A percentile compares a stretch with the other conserved stretches of the same genome.
phyloP scores from a whole-genome alignment of 2,888 invertebrate species.

The Pterostichus madidus region DNA sequence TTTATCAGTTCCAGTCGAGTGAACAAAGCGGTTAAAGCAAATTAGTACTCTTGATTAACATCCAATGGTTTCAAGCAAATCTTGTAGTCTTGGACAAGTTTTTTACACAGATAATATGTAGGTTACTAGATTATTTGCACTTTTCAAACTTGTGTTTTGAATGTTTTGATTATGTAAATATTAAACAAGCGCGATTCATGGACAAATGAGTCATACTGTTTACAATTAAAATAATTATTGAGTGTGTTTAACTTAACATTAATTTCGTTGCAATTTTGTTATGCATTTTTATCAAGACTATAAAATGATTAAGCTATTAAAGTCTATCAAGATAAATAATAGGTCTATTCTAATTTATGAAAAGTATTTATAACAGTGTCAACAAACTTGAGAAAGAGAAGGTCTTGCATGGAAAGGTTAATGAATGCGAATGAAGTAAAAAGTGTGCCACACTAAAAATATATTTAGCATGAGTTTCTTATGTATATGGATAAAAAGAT shows the following conservation, averaged over 20 bases:
- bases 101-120: constrained; percentile 2
- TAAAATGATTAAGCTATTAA: too few relatives aligned
- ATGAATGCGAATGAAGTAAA: constrained; percentile 23
- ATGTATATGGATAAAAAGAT: neutral
- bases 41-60: constrained; percentile 5
- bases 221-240: neutral
- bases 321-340: neutral
- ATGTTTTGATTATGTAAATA: constrained; percentile 34
- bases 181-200: neutral
- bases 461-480: constrained; percentile 4
- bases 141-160: neutral
- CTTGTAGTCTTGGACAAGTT: constrained; percentile 5
- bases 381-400: constrained; percentile 3
- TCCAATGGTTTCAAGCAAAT: constrained; percentile 30
- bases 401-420: constrained; percentile 23
- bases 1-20: constrained; percentile 18
- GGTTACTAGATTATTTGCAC: constrained; percentile 33
- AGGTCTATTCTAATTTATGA: neutral
- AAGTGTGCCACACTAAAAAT: constrained; percentile 35
- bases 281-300: too few relatives aligned
- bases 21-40: constrained; percentile 23
- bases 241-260: too few relatives aligned
- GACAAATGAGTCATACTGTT: constrained; percentile 20
- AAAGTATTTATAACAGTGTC: neutral
- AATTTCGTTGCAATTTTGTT: too few relatives aligned